A percentile compares a stretch with the other conserved stretches of the same genome.
phyloP scores from a whole-genome alignment of 2,797 vertebrate genomes.

The Argya squamiceps region DNA sequence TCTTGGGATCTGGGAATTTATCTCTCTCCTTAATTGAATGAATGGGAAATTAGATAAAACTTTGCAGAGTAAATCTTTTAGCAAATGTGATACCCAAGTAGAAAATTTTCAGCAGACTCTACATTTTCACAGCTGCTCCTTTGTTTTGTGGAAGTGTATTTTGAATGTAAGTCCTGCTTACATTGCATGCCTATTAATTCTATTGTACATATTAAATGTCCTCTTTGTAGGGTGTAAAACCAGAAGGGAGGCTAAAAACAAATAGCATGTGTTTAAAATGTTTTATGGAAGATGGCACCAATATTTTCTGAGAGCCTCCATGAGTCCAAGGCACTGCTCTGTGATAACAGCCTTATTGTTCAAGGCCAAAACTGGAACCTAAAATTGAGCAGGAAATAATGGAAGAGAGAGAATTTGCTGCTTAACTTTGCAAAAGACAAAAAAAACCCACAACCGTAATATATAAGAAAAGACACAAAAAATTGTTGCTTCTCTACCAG shows the following conservation, averaged over 20 bases:
- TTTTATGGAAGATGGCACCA: slow-evolving; percentile 60
- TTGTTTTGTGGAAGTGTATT: slow-evolving; percentile 71
- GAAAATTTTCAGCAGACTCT: slow-evolving; percentile 59
- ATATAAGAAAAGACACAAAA: neutral
- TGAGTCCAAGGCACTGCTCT: slow-evolving; percentile 32
- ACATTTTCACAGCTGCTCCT: slow-evolving; percentile 73
- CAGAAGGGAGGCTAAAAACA: slow-evolving; percentile 73
- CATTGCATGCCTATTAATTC: slow-evolving; percentile 74
- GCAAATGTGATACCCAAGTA: slow-evolving; percentile 69
- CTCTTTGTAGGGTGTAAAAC: slow-evolving; percentile 62
- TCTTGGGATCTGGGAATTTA: slow-evolving; percentile 63
- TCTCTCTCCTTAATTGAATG: slow-evolving; percentile 75
- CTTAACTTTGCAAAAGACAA: neutral
- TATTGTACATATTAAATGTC: slow-evolving; percentile 76
- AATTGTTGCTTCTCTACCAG: neutral
- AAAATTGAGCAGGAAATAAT: neutral
- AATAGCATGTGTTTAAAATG: slow-evolving; percentile 73
- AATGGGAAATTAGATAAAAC: slow-evolving; percentile 76
- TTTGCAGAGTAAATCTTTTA: slow-evolving; percentile 76
- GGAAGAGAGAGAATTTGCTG: neutral
- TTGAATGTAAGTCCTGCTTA: slow-evolving; percentile 73
- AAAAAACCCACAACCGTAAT: neutral
- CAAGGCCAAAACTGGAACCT: neutral
- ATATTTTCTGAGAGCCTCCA: slow-evolving; percentile 52
- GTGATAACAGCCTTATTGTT: neutral